Percentiles rank a stretch among this genome's conserved stretches.
phyloP scores from a whole-genome alignment of 2,888 invertebrate genomes.

The Luperina nickerlii region DNA sequence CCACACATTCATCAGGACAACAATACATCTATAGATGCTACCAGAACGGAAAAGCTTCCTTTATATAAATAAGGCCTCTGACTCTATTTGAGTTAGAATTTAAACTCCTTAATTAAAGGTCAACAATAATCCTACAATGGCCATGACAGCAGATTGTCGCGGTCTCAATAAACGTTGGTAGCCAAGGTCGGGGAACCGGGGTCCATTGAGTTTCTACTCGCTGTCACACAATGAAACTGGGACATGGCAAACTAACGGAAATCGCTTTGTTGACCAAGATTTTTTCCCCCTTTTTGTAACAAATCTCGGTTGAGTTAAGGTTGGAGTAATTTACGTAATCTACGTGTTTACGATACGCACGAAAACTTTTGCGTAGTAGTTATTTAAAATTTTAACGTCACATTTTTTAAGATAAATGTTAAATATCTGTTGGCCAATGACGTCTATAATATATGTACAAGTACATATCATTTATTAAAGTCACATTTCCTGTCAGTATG shows the following conservation, averaged over 20 bases:
- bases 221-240: conserved; percentile 36
- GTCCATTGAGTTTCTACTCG: conserved; percentile 47
- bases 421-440: background rate
- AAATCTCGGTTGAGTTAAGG: background rate
- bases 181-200: conserved; percentile 21
- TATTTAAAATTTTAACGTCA: background rate
- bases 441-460: background rate
- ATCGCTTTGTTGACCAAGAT: background rate
- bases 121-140: conserved; percentile 10
- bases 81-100: background rate
- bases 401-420: background rate
- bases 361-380: background rate
- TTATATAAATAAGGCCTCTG: too few species aligned
- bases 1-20: background rate
- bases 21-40: background rate
- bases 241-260: conserved; percentile 24
- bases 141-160: conserved; percentile 38
- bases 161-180: conserved; percentile 13
- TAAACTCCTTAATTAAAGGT: conserved; percentile 13
- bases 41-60: background rate
- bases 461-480: background rate
- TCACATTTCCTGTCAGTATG: background rate
- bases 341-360: conserved; percentile 19
- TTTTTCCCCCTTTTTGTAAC: conserved; percentile 14
- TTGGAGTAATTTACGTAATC: background rate